Conservation (phyloP, 2,113 vertebrate species). For the Danio rerio region GRCz12tu NC_133187.1:8405501-8406000, state of each 20-base stretch:
- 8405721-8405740: constrained; percentile 21
- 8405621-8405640: not conserved
- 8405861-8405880: constrained; percentile 32
- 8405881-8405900: constrained; percentile 35
- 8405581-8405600: not conserved
- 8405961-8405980: not conserved
- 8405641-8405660: not conserved
- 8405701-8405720: not conserved
- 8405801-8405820: constrained; percentile 43
- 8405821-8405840: constrained; percentile 44
- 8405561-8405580: not conserved
- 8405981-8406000: not conserved
- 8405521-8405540: not conserved
- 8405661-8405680: not conserved
- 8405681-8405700: constrained; percentile 8
- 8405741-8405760: constrained; percentile 35
- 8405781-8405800: constrained; percentile 3
- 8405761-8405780: constrained; percentile 36
- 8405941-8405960: not conserved
- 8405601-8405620: not conserved
- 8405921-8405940: constrained; percentile 38
- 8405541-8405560: not conserved
- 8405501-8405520: not conserved
- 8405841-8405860: constrained; percentile 28
- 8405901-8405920: not conserved